phyloP scores from a whole-genome alignment of 2,797 vertebrate genomes.

The Acipenser transmontanus region DNA sequence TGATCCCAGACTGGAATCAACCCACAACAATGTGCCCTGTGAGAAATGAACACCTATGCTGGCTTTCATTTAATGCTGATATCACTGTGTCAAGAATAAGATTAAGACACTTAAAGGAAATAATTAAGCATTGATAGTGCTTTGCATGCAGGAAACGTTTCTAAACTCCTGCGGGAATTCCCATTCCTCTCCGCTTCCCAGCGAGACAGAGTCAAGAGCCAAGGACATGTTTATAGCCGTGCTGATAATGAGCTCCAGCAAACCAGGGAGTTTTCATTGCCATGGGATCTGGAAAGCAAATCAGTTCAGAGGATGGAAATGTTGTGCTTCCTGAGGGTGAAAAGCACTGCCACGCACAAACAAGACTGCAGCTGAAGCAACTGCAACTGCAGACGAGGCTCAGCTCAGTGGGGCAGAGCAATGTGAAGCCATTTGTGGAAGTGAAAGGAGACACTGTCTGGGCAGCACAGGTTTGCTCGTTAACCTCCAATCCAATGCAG shows the following conservation, averaged over 20 bases:
- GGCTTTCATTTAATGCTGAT: neutral
- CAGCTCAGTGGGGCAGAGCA: neutral
- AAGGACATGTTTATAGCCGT: neutral
- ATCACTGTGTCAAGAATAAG: slow-evolving; percentile 3
- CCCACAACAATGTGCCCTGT: neutral
- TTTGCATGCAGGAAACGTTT: slow-evolving; percentile 3
- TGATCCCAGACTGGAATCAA: neutral
- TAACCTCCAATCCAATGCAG: too few relatives aligned
- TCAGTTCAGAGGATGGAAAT: neutral
- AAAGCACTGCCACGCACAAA: neutral
- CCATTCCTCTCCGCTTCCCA: neutral
- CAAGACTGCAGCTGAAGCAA: neutral
- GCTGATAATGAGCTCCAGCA: slow-evolving; percentile 7
- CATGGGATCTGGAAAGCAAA: neutral
- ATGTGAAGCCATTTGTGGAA: too few relatives aligned
- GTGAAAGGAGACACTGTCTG: too few relatives aligned
- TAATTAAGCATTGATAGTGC: neutral
- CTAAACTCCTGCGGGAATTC: slow-evolving; percentile 3
- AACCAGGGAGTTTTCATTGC: neutral
- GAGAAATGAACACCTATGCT: neutral
- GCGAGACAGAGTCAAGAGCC: neutral
- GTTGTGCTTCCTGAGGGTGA: neutral
- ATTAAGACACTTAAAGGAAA: slow-evolving; percentile 2
- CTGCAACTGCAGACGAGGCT: neutral
- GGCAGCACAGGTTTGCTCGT: too few relatives aligned